A percentile compares a stretch with the other conserved stretches of the same genome.
Evolutionary conservation across 30 jellyfish, hydroid and myxozoan genomes (phyloP).

Genomic region (Turritopsis dohrnii): DNA sequence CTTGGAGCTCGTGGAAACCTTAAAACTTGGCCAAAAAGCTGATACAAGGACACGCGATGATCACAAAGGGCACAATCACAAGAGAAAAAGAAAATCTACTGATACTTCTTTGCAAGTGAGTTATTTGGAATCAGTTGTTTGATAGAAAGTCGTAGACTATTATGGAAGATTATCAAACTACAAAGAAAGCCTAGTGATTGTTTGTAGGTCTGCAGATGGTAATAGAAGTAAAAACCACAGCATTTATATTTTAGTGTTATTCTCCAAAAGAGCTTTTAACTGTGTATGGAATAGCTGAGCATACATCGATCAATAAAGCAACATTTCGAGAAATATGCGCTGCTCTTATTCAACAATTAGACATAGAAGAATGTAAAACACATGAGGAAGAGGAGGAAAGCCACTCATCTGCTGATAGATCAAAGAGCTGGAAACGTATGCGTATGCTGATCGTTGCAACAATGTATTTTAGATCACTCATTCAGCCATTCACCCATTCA

Average conservation of each 20-base stretch:
- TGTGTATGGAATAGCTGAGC: slow-evolving; percentile 32
- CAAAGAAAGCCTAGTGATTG: not conserved
- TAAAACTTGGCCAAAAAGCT: slow-evolving; percentile 50
- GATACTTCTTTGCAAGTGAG: not conserved
- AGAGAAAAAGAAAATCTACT: slow-evolving; percentile 42
- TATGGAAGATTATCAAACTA: not conserved
- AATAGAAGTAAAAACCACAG: not conserved
- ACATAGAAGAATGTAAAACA: slow-evolving; percentile 51
- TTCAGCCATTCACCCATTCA: not conserved
- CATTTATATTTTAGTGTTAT: slow-evolving; percentile 45
- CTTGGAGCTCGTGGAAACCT: slow-evolving; percentile 47
- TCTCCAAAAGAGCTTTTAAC: slow-evolving; percentile 51
- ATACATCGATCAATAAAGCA: slow-evolving; percentile 27
- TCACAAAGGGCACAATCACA: slow-evolving; percentile 45
- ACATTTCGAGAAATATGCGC: slow-evolving; percentile 57
- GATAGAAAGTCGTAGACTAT: not conserved
- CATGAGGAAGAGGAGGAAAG: slow-evolving; percentile 5
- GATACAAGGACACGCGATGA: not conserved
- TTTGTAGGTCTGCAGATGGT: not conserved
- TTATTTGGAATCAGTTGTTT: not conserved
- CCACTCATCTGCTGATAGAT: slow-evolving; percentile 18
- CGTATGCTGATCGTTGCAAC: not conserved
- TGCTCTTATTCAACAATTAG: slow-evolving; percentile 59
- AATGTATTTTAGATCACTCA: not conserved
- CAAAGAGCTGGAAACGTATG: slow-evolving; percentile 72